A percentile compares a stretch with the other conserved stretches of the same genome.
phyloP scores from a whole-genome alignment of 1,140 invertebrate genomes.

The Pararge aegeria region DNA sequence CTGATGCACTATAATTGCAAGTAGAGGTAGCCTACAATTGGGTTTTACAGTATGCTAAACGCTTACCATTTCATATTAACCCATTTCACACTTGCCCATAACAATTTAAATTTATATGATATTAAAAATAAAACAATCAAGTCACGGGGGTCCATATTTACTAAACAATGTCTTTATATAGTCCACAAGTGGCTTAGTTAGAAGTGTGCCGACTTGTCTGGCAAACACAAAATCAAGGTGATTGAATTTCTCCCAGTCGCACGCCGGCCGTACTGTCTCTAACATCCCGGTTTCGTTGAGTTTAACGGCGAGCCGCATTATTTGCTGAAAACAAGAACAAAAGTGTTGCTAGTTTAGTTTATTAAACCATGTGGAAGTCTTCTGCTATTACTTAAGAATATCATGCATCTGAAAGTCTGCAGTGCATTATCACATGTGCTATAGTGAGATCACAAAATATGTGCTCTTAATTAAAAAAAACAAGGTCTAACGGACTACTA shows the following conservation, averaged over 20 bases:
- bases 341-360: not conserved
- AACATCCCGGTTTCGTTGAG: constrained; percentile 45
- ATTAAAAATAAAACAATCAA: not conserved
- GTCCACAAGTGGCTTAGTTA: constrained; percentile 51
- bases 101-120: not conserved
- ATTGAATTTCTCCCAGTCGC: constrained; percentile 62
- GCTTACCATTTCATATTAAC: too few relatives aligned
- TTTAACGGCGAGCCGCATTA: constrained; percentile 47
- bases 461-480: too few relatives aligned
- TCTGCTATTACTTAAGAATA: too few relatives aligned
- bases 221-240: constrained; percentile 65
- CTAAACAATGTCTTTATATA: constrained; percentile 48
- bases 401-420: too few relatives aligned
- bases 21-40: too few relatives aligned
- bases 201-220: constrained; percentile 49
- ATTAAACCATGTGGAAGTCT: too few relatives aligned
- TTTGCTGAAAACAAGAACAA: constrained; percentile 46
- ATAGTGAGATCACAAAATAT: too few relatives aligned
- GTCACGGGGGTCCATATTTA: constrained; percentile 47
- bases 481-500: too few relatives aligned
- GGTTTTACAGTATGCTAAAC: too few relatives aligned
- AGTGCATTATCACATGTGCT: too few relatives aligned
- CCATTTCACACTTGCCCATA: too few relatives aligned
- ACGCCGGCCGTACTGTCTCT: constrained; percentile 43
- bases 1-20: too few relatives aligned